These are phyloP conservation scores for Anolis sagrei DNA, from an alignment of 2,113 vertebrate genomes.

Conservation along the genomic window DNA sequence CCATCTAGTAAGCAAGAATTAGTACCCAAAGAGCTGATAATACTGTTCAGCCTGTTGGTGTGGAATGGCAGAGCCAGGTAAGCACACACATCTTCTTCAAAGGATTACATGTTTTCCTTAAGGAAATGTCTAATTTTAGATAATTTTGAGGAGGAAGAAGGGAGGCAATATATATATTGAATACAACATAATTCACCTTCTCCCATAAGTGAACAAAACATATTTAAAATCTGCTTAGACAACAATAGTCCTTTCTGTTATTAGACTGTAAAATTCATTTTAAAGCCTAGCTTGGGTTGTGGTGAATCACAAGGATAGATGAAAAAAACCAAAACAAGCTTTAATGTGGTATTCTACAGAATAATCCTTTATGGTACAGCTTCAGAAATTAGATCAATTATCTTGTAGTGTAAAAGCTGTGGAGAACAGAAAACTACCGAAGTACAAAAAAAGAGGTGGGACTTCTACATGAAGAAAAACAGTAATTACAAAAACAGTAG, in stretches of 20 bases:
- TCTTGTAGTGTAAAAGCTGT: conserved; percentile 41
- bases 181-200: conserved; percentile 49
- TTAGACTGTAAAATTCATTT: conserved; percentile 67
- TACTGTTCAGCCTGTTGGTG: conserved; percentile 77
- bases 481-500: conserved; percentile 43
- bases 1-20: conserved; percentile 84
- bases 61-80: conserved; percentile 84
- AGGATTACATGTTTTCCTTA: conserved; percentile 44
- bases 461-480: conserved; percentile 45
- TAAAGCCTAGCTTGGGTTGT: conserved; percentile 62
- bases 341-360: conserved; percentile 57
- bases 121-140: conserved; percentile 41
- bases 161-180: conserved; percentile 16
- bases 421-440: conserved; percentile 31
- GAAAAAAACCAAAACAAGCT: conserved; percentile 67
- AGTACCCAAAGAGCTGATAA: conserved; percentile 83
- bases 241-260: conserved; percentile 65
- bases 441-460: conserved; percentile 30
- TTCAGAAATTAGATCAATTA: conserved; percentile 38
- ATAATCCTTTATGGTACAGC: conserved; percentile 46
- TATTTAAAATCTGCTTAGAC: conserved; percentile 49
- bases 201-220: conserved; percentile 68
- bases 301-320: conserved; percentile 70
- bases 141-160: conserved; percentile 7
- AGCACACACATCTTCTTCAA: conserved; percentile 73